Percentiles rank a stretch among this genome's conserved stretches.
These are phyloP conservation scores for Elgaria multicarinata DNA, from an alignment of 2,113 vertebrate species.

Conservation along the genomic window DNA sequence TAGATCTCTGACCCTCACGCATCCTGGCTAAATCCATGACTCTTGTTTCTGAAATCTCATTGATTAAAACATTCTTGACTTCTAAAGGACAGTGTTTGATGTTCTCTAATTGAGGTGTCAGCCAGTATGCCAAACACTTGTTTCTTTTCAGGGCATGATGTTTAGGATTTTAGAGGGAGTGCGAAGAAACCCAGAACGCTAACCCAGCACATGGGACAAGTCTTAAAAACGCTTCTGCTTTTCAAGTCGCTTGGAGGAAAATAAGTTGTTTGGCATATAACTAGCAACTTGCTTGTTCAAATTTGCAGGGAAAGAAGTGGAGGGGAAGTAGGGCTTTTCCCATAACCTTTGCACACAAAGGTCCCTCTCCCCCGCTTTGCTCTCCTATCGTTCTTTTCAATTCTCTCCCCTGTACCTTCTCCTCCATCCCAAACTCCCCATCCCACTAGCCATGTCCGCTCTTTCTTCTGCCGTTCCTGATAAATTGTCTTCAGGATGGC, in stretches of 20 bases:
- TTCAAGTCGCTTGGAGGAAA: not conserved
- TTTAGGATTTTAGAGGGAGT: not conserved
- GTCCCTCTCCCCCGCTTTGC: not conserved
- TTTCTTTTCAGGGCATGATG: not conserved
- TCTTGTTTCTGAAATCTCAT: not conserved
- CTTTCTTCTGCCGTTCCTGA: not conserved
- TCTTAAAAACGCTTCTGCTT: not conserved
- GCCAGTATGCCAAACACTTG: not conserved
- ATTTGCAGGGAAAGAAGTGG: not conserved
- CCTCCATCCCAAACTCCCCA: not conserved
- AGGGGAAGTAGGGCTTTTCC: not conserved
- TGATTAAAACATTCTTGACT: not conserved
- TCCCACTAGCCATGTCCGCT: not conserved
- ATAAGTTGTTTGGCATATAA: not conserved
- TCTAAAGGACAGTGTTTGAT: not conserved
- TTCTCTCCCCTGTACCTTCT: not conserved
- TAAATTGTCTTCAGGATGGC: not conserved
- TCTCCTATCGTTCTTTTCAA: not conserved
- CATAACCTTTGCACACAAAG: not conserved
- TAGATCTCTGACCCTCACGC: not conserved
- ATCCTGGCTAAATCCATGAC: not conserved
- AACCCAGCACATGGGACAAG: constrained; percentile 14
- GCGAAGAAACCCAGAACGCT: not conserved
- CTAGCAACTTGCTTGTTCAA: too few relatives aligned
- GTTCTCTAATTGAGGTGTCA: not conserved